Evolutionary conservation across 1,140 invertebrate species (phyloP), one percentile per base, ranked within the genome.

Genomic region (Hyles euphorbiae): DNA sequence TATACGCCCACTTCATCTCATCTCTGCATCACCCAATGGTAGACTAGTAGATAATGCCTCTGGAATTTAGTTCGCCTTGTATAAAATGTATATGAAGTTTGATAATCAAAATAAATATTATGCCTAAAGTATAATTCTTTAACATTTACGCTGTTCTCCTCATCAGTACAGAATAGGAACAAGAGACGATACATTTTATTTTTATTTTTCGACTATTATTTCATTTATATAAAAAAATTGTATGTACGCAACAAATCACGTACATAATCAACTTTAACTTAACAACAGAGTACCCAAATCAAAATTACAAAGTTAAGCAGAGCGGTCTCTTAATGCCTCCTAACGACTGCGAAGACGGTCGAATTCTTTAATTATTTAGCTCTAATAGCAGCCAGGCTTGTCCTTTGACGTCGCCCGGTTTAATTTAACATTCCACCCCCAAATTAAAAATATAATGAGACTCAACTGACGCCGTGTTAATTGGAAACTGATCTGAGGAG

Each of bases 371-470:
- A 88, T 87, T 88, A 88, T 88, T 87, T 88, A 87, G 81, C 83
- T 81, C 71, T 86, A 85, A 86, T 86, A 79, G 81, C 76, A 76
- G 75, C 54, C 76, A 72, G 65, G 75, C 68, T 72, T 86, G 83
- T 84, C 83, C 86, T 87, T 87, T 88, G 82, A 87, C 83, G 78
- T 79, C 76, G 80, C 71, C 63, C 74, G 78, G 73, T 84, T 85
- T 88, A 88, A 87, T 88, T 87, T 82, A 74, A 74, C 72, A 87
- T 81, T 83, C 82, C 80, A 69, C 83, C 85, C 86, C 80, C 83
- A 86, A 88, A 87, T 88, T 87, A 88, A 88, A 88, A 88, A 88
- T 88, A 88, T 88, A 88, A 88, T 87, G 86, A 88, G 85, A 79
- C 70, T 67, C 67, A 80, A 77, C 81, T 74, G 76, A 81, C 72